phyloP scores from a whole-genome alignment of 2,888 invertebrate genomes.

The Eristalinus sepulchralis region DNA sequence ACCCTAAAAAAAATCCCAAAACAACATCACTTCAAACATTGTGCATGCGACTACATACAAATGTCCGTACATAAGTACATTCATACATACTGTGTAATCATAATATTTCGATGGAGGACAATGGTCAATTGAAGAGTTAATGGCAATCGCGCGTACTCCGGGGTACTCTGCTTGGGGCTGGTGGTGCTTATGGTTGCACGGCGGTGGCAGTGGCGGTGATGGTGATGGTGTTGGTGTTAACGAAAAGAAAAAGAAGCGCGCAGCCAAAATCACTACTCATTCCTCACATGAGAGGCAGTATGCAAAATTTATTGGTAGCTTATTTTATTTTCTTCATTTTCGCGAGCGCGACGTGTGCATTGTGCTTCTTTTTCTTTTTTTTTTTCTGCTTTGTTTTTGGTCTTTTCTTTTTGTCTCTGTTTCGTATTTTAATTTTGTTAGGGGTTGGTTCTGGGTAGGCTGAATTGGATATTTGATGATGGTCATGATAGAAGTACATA shows the following conservation, averaged over 20 bases:
- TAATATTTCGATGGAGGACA: constrained; percentile 71
- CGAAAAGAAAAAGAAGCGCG: constrained; percentile 64
- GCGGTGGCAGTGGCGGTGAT: not conserved
- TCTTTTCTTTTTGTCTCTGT: constrained; percentile 31
- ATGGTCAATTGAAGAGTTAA: constrained; percentile 72
- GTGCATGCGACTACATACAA: constrained; percentile 55
- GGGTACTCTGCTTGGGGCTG: not conserved
- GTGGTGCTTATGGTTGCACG: not conserved
- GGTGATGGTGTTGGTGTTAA: constrained; percentile 28
- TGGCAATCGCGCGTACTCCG: constrained; percentile 46
- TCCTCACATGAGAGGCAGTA: constrained; percentile 34
- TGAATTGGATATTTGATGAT: constrained; percentile 57
- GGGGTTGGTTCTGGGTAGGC: constrained; percentile 41
- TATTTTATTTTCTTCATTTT: constrained; percentile 67
- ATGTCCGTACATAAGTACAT: not conserved
- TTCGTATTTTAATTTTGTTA: constrained; percentile 50
- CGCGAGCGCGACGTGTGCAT: constrained; percentile 59
- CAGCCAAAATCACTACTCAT: constrained; percentile 59
- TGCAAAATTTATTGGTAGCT: constrained; percentile 68
- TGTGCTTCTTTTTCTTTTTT: constrained; percentile 24
- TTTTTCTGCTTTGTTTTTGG: not conserved
- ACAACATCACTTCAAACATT: constrained; percentile 68
- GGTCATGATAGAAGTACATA: constrained; percentile 45
- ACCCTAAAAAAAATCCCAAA: constrained; percentile 40
- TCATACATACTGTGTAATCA: constrained; percentile 40